phyloP scores from a whole-genome alignment of 2,113 vertebrate genomes.

The Nothoprocta perdicaria region DNA sequence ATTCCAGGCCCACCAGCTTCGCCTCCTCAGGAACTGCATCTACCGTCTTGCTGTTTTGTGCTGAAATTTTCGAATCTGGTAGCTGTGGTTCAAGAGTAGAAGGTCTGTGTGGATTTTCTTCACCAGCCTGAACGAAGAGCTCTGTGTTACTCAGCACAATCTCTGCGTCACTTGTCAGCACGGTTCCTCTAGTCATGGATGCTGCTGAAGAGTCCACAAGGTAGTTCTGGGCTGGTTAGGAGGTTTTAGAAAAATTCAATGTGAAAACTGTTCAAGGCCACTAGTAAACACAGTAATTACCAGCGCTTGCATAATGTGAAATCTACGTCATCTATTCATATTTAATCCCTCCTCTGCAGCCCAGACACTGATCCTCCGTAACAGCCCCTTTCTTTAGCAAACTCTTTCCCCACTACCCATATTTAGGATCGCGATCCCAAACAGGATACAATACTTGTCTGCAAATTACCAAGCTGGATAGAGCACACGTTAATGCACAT shows the following conservation, averaged over 20 bases:
- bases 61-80: neutral
- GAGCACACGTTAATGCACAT: neutral
- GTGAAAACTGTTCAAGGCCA: neutral
- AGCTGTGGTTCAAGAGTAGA: neutral
- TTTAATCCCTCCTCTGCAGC: neutral
- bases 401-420: neutral
- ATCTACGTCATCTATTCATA: neutral
- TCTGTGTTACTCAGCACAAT: constrained; percentile 32
- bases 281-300: neutral
- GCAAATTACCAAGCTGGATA: neutral
- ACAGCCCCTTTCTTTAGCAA: neutral
- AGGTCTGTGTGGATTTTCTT: neutral
- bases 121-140: constrained; percentile 49
- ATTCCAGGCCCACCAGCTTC: neutral
- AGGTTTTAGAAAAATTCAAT: neutral
- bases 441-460: neutral
- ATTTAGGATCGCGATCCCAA: neutral
- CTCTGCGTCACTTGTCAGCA: neutral
- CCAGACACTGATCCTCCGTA: neutral
- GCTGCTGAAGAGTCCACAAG: neutral
- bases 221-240: constrained; percentile 9
- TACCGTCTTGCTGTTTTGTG: neutral
- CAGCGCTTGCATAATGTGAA: neutral
- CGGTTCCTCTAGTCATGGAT: neutral
- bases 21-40: neutral